phyloP scores from a whole-genome alignment of 1,140 invertebrate species.

The Drosophila bocki region DNA sequence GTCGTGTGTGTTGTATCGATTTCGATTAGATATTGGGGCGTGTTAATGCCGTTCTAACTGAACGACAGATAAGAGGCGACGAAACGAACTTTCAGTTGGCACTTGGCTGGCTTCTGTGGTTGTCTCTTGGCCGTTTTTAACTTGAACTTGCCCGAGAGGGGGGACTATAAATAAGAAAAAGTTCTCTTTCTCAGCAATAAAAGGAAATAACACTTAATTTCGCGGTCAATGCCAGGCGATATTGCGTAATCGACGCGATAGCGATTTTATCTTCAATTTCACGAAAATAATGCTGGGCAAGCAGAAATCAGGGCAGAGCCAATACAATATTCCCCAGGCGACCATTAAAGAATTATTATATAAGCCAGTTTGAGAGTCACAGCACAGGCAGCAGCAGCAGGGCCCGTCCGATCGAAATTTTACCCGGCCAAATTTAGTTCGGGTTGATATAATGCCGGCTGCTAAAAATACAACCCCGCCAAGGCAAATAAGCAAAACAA shows the following conservation, averaged over 20 bases:
- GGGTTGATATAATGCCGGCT: constrained; percentile 74
- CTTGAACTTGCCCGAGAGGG: neutral
- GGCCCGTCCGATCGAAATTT: constrained; percentile 36
- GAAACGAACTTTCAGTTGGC: constrained; percentile 33
- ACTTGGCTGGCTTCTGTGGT: constrained; percentile 31
- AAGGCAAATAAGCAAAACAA: constrained; percentile 64
- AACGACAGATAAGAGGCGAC: constrained; percentile 42
- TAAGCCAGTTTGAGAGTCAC: constrained; percentile 62
- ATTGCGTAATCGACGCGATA: constrained; percentile 57
- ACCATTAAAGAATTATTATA: constrained; percentile 37
- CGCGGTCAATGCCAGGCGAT: constrained; percentile 65
- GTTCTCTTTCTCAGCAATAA: constrained; percentile 19
- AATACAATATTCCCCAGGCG: neutral
- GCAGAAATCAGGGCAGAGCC: constrained; percentile 40
- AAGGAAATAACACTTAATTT: constrained; percentile 25
- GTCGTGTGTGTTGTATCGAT: constrained; percentile 22
- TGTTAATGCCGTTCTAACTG: constrained; percentile 27
- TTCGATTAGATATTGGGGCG: constrained; percentile 49
- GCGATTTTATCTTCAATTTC: constrained; percentile 38
- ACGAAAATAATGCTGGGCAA: constrained; percentile 16
- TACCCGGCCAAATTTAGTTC: constrained; percentile 70
- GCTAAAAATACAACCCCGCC: constrained; percentile 71
- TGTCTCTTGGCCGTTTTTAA: neutral
- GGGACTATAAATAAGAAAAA: constrained; percentile 37
- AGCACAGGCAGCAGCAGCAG: neutral